Conservation (phyloP, 23 tunicate species). For the Trididemnum clinides region DNA sequence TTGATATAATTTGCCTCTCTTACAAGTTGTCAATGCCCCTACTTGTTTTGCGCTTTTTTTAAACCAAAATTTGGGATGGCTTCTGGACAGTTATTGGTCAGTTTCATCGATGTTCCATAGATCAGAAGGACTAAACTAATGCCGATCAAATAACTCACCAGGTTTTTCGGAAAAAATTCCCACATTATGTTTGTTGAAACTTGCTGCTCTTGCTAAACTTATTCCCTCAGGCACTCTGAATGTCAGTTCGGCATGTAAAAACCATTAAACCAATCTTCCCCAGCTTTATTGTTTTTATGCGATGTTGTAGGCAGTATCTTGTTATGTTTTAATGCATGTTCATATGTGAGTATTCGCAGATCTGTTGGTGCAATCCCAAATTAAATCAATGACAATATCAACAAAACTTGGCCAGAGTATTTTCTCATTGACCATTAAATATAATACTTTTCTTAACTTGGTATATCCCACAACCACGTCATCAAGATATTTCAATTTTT, state of each 20-base stretch:
- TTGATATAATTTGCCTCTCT: slow-evolving; percentile 6
- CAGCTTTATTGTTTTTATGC: background rate
- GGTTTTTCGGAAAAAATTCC: slow-evolving; percentile 16
- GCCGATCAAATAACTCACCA: background rate
- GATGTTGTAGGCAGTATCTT: background rate
- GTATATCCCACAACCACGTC: background rate
- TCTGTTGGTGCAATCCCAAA: slow-evolving; percentile 14
- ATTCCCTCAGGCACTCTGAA: background rate
- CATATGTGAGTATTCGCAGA: background rate
- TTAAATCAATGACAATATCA: background rate
- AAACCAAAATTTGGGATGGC: background rate
- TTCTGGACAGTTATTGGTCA: slow-evolving; percentile 4
- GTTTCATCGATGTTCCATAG: slow-evolving; percentile 33
- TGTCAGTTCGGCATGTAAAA: background rate
- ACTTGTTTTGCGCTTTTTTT: background rate
- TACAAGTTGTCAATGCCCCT: slow-evolving; percentile 4
- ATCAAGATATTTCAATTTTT: background rate
- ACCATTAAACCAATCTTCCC: background rate
- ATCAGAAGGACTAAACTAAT: background rate
- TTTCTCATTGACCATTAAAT: background rate
- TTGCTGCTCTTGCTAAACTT: slow-evolving; percentile 4
- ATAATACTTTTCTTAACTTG: background rate
- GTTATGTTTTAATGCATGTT: background rate
- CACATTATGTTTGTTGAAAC: slow-evolving; percentile 39
- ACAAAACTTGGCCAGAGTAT: background rate